Conservation (phyloP, 1,140 invertebrate genomes). For the Drosophila melanogaster region Release_6_plus_ISO1_MT NT_033777.3:1717501-1718000, state of each 20-base stretch:
- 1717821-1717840: neutral
- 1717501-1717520: constrained; percentile 10
- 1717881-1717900: neutral
- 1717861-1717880: neutral
- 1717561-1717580: constrained; percentile 4
- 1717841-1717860: neutral
- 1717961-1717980: neutral
- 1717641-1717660: neutral
- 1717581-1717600: neutral
- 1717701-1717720: neutral
- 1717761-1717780: neutral
- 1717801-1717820: neutral
- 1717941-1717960: neutral
- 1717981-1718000: too few species aligned
- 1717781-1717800: neutral
- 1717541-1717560: constrained; percentile 20
- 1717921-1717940: neutral
- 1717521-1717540: constrained; percentile 12
- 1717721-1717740: neutral
- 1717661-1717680: too few species aligned
- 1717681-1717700: neutral
- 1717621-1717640: neutral
- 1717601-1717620: neutral
- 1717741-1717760: neutral
- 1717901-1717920: neutral